Conservation (phyloP, 2,888 invertebrate genomes). For the Drosophila testacea region DNA sequence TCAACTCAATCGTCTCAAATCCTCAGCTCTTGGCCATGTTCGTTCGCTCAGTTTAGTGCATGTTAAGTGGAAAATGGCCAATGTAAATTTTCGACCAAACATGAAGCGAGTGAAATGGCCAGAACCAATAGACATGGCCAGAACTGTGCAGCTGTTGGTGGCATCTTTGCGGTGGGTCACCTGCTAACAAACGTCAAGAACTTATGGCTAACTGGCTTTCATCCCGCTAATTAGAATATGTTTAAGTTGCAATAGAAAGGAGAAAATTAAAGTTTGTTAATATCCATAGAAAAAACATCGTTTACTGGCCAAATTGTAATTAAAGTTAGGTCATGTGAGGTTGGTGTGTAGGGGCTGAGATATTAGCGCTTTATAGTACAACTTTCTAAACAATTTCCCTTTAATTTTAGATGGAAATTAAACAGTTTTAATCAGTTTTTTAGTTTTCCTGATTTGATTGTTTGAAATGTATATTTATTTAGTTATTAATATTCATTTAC, state of each 20-base stretch:
- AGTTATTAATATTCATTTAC: no score
- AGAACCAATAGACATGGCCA: background rate
- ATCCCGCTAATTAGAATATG: background rate
- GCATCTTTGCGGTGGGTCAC: background rate
- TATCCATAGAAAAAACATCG: background rate
- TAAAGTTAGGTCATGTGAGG: background rate
- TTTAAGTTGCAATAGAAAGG: background rate
- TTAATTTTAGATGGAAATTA: no score
- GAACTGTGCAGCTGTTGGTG: slow-evolving; percentile 12
- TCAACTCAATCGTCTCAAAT: background rate
- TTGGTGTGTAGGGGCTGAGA: background rate
- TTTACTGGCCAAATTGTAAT: background rate
- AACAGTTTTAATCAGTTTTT: no score
- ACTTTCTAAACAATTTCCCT: no score
- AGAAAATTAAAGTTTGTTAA: background rate
- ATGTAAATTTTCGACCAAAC: slow-evolving; percentile 64
- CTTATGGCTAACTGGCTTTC: background rate
- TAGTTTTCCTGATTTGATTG: background rate
- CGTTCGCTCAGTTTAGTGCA: slow-evolving; percentile 61
- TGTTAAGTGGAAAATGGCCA: slow-evolving; percentile 64
- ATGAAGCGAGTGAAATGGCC: slow-evolving; percentile 29
- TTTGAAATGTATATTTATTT: background rate
- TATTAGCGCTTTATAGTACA: background rate
- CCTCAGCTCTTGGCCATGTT: slow-evolving; percentile 43
- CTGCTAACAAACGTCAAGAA: background rate